Percentiles rank a stretch among this genome's conserved stretches.
phyloP scores from a whole-genome alignment of 2,113 vertebrate species.

The Pachycephala philippinensis region DNA sequence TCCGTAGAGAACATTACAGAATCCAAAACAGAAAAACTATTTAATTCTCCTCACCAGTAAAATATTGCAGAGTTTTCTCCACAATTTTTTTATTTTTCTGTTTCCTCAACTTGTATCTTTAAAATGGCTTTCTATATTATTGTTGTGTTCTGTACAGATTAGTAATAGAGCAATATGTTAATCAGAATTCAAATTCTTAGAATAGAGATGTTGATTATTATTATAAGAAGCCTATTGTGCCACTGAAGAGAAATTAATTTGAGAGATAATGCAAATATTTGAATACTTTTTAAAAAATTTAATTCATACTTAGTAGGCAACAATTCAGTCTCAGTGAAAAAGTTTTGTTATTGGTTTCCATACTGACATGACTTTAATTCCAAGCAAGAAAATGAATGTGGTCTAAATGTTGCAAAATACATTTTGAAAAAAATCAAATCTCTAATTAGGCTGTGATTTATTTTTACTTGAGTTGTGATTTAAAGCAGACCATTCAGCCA shows the following conservation, averaged over 20 bases:
- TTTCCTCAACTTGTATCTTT: background rate
- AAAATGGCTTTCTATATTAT: background rate
- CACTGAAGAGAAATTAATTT: background rate
- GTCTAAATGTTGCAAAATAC: background rate
- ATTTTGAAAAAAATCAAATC: background rate
- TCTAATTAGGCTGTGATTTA: background rate
- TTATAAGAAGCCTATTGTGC: background rate
- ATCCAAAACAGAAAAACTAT: background rate
- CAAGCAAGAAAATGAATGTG: background rate
- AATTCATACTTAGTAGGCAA: background rate
- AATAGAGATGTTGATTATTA: background rate
- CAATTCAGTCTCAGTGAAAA: background rate
- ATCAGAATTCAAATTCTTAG: background rate
- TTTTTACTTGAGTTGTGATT: background rate
- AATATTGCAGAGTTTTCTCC: background rate
- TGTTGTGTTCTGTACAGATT: background rate
- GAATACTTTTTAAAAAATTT: background rate
- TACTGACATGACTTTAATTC: background rate
- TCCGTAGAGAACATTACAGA: background rate
- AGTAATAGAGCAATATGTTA: background rate
- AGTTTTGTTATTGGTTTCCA: background rate
- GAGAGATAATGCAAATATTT: background rate
- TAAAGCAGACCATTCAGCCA: background rate
- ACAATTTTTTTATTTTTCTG: background rate
- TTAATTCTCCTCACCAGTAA: background rate